Percentiles rank a stretch among this genome's conserved stretches.
These are phyloP conservation scores for Panzeria rudis DNA, from an alignment of 2,888 invertebrate genomes.

Conservation along the genomic window DNA sequence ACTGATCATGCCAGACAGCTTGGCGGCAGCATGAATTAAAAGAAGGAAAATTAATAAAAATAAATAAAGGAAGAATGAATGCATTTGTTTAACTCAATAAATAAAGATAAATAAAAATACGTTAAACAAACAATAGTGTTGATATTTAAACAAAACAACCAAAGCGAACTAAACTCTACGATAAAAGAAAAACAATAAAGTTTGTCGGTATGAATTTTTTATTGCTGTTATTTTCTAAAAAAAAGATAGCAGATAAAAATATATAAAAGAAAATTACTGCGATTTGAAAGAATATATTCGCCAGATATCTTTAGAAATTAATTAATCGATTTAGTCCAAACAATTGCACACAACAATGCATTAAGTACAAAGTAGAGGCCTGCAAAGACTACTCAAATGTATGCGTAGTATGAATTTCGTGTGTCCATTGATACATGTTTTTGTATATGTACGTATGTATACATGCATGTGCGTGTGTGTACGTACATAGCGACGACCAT, in stretches of 20 bases:
- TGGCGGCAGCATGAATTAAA: conserved; percentile 48
- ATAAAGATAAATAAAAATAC: conserved; percentile 5
- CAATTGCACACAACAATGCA: too few relatives aligned
- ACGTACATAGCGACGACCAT: too few relatives aligned
- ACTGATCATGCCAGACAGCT: conserved; percentile 66
- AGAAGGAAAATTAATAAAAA: not conserved
- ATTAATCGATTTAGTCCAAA: not conserved
- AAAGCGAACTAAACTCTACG: conserved; percentile 5
- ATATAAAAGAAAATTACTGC: not conserved
- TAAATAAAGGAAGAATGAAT: not conserved
- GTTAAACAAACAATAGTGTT: conserved; percentile 27
- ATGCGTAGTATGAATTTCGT: too few relatives aligned
- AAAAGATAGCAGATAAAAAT: not conserved
- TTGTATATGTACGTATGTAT: too few relatives aligned
- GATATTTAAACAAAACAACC: conserved; percentile 7
- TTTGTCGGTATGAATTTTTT: conserved; percentile 18
- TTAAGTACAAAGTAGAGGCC: too few relatives aligned
- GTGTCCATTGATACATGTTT: too few relatives aligned
- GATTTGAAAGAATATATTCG: not conserved
- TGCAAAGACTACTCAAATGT: too few relatives aligned
- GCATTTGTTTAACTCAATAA: conserved; percentile 37
- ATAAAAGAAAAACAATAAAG: conserved; percentile 28
- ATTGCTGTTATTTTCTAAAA: not conserved
- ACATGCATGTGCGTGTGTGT: too few relatives aligned
- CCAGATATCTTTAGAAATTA: not conserved